phyloP scores from a whole-genome alignment of 2,113 vertebrate genomes.

The Corythornis cristatus region DNA sequence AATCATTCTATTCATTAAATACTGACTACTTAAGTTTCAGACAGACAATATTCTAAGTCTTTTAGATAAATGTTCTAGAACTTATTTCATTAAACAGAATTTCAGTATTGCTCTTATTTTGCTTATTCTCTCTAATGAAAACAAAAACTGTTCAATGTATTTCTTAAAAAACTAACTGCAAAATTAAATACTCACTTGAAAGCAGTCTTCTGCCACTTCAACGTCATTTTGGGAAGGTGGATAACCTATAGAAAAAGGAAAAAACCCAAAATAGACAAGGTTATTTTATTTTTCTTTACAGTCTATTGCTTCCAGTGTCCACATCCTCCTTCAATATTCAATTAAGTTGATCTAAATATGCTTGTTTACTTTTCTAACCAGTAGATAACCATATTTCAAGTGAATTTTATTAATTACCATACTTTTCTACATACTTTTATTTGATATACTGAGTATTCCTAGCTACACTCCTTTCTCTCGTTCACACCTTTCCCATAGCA shows the following conservation, averaged over 20 bases:
- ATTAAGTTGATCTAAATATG: not conserved
- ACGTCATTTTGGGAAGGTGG: conserved; percentile 81
- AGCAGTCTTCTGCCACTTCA: conserved; percentile 84
- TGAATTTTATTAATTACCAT: not conserved
- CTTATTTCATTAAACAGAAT: not conserved
- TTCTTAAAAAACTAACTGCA: not conserved
- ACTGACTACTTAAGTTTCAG: not conserved
- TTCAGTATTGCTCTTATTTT: not conserved
- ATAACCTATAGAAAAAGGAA: conserved; percentile 75
- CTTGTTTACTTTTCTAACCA: not conserved
- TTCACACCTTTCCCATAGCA: not conserved
- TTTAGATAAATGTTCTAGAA: not conserved
- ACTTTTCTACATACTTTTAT: not conserved
- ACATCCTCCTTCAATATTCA: not conserved
- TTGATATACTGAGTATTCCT: not conserved
- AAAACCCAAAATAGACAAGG: not conserved
- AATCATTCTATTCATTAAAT: not conserved
- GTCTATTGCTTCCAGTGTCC: not conserved
- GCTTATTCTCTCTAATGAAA: not conserved
- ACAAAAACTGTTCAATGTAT: not conserved
- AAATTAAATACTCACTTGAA: conserved; percentile 82
- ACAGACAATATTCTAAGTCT: not conserved
- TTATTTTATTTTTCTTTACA: not conserved
- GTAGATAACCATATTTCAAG: not conserved
- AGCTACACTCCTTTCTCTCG: not conserved